These are phyloP conservation scores for Gastrophryne carolinensis DNA, from an alignment of 2,797 vertebrate species.

Conservation along the genomic window DNA sequence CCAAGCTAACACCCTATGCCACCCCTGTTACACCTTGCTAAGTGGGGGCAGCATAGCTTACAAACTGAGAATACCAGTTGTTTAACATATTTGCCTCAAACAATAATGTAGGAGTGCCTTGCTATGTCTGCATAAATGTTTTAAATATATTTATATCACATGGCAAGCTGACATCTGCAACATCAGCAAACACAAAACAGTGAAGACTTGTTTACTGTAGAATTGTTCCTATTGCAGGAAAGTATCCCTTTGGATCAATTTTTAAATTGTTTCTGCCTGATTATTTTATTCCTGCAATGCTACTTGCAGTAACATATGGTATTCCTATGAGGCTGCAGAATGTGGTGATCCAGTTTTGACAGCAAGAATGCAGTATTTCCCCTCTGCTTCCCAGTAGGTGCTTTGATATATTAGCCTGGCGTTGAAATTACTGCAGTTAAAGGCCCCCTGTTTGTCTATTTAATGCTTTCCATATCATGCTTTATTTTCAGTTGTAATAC, in stretches of 20 bases:
- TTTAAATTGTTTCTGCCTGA: constrained; percentile 41
- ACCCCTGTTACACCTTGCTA: constrained; percentile 32
- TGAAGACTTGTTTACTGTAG: constrained; percentile 9
- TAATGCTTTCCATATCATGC: not conserved
- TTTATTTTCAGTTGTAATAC: not conserved
- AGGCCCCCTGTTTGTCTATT: not conserved
- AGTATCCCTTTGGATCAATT: constrained; percentile 45
- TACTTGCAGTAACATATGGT: constrained; percentile 48
- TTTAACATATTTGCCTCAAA: constrained; percentile 30
- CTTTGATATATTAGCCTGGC: not conserved
- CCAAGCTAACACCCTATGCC: constrained; percentile 3
- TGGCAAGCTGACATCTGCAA: constrained; percentile 44
- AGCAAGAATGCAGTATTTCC: constrained; percentile 16
- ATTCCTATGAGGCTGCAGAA: constrained; percentile 36
- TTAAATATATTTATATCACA: constrained; percentile 20
- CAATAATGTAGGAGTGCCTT: constrained; percentile 23
- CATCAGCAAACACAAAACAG: constrained; percentile 13
- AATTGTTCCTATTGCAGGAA: constrained; percentile 23
- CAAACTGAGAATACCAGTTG: constrained; percentile 40
- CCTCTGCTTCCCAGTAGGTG: constrained; percentile 5
- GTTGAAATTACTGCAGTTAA: not conserved
- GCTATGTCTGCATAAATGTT: not conserved
- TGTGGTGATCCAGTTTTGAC: constrained; percentile 23
- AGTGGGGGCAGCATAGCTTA: constrained; percentile 23
- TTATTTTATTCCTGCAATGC: constrained; percentile 43